phyloP scores from a whole-genome alignment of 2,888 invertebrate genomes.

The Ecliptopera silaceata region DNA sequence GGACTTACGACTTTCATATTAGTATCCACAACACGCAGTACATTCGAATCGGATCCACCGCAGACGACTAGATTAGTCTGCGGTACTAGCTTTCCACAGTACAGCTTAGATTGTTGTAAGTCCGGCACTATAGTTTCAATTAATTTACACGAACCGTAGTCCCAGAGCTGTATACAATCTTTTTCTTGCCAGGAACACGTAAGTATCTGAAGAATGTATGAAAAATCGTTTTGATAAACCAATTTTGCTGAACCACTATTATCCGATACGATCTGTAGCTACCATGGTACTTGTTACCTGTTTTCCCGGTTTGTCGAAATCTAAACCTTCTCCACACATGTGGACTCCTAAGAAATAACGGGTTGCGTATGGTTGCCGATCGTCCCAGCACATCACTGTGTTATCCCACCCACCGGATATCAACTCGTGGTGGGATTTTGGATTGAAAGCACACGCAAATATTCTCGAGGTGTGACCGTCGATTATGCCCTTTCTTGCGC shows the following conservation, averaged over 20 bases:
- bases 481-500: constrained; percentile 68
- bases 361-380: constrained; percentile 84
- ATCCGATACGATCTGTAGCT: background rate
- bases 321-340: constrained; percentile 86
- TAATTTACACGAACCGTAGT: constrained; percentile 85
- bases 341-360: constrained; percentile 83
- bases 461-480: constrained; percentile 86
- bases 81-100: constrained; percentile 84
- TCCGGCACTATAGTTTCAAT: constrained; percentile 84
- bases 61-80: constrained; percentile 82
- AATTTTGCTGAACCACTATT: background rate
- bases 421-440: constrained; percentile 85
- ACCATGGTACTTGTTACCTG: constrained; percentile 66
- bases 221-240: too few species aligned
- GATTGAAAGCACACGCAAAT: constrained; percentile 86
- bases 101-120: constrained; percentile 76
- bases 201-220: constrained; percentile 73
- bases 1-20: constrained; percentile 80
- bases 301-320: constrained; percentile 84
- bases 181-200: constrained; percentile 86
- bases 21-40: constrained; percentile 84
- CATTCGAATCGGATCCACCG: constrained; percentile 84
- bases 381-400: constrained; percentile 86
- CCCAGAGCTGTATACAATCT: constrained; percentile 85
- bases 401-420: constrained; percentile 88